These are phyloP conservation scores for Myotis planiceps DNA, from an alignment of 2,797 vertebrate genomes.

Conservation along the genomic window DNA sequence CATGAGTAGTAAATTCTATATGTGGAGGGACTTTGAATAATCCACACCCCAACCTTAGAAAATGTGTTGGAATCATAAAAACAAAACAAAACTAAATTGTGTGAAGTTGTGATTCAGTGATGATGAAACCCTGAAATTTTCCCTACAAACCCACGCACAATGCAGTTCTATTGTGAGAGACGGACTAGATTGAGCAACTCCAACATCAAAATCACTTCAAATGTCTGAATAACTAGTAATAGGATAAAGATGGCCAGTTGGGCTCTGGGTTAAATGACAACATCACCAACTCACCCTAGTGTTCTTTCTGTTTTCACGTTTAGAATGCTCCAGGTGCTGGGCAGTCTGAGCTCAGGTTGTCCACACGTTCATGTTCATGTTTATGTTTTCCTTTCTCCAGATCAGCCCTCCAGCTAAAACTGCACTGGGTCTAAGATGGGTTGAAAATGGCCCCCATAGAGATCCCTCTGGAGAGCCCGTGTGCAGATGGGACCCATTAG, in stretches of 20 bases:
- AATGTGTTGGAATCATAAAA: background rate
- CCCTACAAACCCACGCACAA: background rate
- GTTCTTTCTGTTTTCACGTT: background rate
- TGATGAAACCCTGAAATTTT: background rate
- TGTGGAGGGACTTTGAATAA: background rate
- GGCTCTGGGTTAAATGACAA: background rate
- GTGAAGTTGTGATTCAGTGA: background rate
- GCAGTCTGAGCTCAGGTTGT: background rate
- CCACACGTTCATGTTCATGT: background rate
- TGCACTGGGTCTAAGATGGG: background rate
- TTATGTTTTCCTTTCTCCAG: background rate
- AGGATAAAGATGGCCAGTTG: background rate
- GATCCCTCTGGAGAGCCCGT: background rate
- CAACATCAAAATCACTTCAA: background rate
- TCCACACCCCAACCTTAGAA: background rate
- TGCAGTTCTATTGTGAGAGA: background rate
- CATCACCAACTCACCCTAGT: background rate
- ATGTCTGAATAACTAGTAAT: background rate
- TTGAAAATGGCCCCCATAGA: background rate
- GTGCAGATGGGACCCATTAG: constrained; percentile 19
- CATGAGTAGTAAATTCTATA: background rate
- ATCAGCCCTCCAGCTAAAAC: background rate
- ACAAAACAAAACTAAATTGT: background rate
- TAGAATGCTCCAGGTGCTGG: background rate
- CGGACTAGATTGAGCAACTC: background rate